Conservation (phyloP, 2,797 vertebrate genomes). For the Mareca penelope region DNA sequence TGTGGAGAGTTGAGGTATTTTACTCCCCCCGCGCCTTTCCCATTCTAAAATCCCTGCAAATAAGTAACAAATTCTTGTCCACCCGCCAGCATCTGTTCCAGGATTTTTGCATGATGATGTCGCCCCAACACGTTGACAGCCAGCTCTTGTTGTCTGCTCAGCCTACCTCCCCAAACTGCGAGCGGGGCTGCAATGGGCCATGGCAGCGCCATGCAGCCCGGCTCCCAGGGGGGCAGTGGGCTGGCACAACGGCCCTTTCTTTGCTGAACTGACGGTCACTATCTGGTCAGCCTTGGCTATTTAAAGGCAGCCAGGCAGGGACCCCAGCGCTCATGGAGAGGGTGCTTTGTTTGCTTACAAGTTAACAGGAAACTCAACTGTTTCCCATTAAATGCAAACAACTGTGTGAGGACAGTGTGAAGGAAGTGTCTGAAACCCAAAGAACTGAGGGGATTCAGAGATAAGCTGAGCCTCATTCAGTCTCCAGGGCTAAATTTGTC, state of each 20-base stretch:
- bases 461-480: background rate
- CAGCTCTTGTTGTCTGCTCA: background rate
- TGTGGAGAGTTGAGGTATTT: slow-evolving; percentile 13
- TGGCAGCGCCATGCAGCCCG: background rate
- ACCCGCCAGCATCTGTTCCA: slow-evolving; percentile 58
- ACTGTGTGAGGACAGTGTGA: slow-evolving; percentile 39
- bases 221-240: background rate
- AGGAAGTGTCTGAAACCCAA: slow-evolving; percentile 22
- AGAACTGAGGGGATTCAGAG: background rate
- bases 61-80: slow-evolving; percentile 58
- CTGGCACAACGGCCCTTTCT: slow-evolving; percentile 68
- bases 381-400: slow-evolving; percentile 66
- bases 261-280: slow-evolving; percentile 51
- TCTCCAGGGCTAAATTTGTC: background rate
- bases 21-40: background rate
- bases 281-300: slow-evolving; percentile 62
- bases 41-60: slow-evolving; percentile 60
- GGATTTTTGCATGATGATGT: slow-evolving; percentile 54
- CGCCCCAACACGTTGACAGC: slow-evolving; percentile 7
- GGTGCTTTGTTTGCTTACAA: slow-evolving; percentile 66
- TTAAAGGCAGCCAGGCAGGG: slow-evolving; percentile 64
- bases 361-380: slow-evolving; percentile 48
- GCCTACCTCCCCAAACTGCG: slow-evolving; percentile 24
- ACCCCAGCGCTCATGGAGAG: background rate
- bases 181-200: slow-evolving; percentile 26